Evolutionary conservation across 2,888 invertebrate genomes (phyloP).

Genomic region (Endotricha flammealis): DNA sequence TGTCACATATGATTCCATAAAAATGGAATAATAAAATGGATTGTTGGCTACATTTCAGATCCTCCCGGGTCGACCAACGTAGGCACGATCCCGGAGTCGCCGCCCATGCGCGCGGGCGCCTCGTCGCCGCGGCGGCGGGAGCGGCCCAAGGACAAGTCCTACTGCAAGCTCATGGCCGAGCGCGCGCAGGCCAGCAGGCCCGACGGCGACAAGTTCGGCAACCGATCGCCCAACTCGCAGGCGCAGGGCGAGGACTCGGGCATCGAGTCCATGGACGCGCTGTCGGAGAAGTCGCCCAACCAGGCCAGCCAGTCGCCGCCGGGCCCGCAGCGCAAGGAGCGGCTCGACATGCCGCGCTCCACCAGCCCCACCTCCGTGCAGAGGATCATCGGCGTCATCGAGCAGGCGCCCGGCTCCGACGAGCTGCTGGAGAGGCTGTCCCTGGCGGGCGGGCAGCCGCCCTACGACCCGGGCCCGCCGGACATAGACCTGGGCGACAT

Average conservation of each 20-base stretch:
- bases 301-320: slow-evolving; percentile 88
- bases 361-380: slow-evolving; percentile 65
- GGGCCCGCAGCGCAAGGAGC: slow-evolving; percentile 61
- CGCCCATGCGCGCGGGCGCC: slow-evolving; percentile 49
- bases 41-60: slow-evolving; percentile 45
- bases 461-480: slow-evolving; percentile 53
- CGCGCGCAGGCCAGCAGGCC: slow-evolving; percentile 42
- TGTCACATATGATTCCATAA: no score
- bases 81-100: slow-evolving; percentile 75
- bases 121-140: slow-evolving; percentile 55
- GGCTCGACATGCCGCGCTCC: slow-evolving; percentile 63
- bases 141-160: slow-evolving; percentile 73
- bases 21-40: no score
- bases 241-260: slow-evolving; percentile 92
- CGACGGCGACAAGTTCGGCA: slow-evolving; percentile 51
- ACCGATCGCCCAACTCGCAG: slow-evolving; percentile 69
- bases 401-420: slow-evolving; percentile 47
- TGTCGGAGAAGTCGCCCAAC: slow-evolving; percentile 95
- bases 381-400: slow-evolving; percentile 64
- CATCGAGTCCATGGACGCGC: slow-evolving; percentile 94
- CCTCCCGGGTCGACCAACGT: slow-evolving; percentile 83
- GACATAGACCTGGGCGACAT: slow-evolving; percentile 80
- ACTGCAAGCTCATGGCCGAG: slow-evolving; percentile 76
- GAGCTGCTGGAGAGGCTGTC: slow-evolving; percentile 49
- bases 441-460: slow-evolving; percentile 42